phyloP scores from a whole-genome alignment of 2,797 vertebrate species.

The Esox lucius region DNA sequence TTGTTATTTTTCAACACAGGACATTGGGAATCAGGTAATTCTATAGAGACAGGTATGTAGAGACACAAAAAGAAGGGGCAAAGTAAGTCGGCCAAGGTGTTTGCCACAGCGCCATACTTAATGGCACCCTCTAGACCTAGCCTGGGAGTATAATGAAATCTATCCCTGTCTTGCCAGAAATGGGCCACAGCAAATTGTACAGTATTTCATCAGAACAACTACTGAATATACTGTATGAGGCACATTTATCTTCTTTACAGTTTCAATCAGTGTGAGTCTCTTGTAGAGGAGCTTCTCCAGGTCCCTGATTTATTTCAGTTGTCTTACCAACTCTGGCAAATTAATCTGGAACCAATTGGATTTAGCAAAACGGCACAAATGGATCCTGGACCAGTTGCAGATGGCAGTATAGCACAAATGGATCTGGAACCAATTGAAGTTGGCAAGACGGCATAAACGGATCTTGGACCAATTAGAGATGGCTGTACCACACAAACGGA shows the following conservation, averaged over 20 bases:
- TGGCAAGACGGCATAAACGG: not conserved
- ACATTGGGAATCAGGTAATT: too few species aligned
- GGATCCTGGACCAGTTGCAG: not conserved
- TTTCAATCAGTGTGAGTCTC: not conserved
- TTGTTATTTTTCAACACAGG: too few species aligned
- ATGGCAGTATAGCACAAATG: not conserved
- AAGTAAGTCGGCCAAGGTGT: too few species aligned
- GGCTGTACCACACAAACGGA: not conserved
- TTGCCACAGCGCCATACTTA: too few species aligned
- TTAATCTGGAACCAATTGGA: not conserved
- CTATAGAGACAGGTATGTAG: too few species aligned
- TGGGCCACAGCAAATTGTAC: too few species aligned
- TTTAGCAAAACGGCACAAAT: not conserved
- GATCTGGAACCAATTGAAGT: not conserved
- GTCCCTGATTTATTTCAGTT: not conserved
- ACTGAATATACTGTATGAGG: not conserved
- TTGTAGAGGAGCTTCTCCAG: not conserved
- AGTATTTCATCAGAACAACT: not conserved
- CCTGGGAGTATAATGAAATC: too few species aligned
- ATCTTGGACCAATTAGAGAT: not conserved
- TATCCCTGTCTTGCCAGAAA: too few species aligned
- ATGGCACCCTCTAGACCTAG: too few species aligned
- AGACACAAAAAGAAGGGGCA: too few species aligned
- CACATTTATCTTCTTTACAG: not conserved
- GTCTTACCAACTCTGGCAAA: not conserved